phyloP scores from a whole-genome alignment of 92 coral and sea anemone species.

The Galaxea fascicularis region DNA sequence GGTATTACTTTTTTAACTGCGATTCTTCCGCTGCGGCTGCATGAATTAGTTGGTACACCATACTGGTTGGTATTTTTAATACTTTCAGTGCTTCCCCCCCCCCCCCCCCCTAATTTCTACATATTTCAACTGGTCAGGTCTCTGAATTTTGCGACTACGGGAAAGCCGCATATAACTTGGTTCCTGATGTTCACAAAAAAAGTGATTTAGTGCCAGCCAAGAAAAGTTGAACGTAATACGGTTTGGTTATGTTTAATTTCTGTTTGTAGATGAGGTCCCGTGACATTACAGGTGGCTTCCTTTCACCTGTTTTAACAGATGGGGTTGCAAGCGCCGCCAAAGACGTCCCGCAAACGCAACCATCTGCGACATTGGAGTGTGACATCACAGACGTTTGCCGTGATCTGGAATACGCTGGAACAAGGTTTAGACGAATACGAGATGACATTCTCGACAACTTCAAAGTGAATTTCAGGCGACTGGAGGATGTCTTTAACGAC shows the following conservation, averaged over 20 bases:
- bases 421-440: constrained; percentile 9
- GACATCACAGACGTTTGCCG: constrained; percentile 1
- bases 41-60: no score
- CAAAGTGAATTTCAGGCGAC: constrained; percentile 5
- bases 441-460: constrained; percentile 23
- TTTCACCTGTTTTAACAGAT: not conserved
- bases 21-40: no score
- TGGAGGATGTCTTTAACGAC: constrained; percentile 19
- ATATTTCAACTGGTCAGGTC: no score
- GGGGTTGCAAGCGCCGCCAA: not conserved
- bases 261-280: constrained; percentile 12
- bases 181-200: not conserved
- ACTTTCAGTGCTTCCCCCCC: no score
- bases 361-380: not conserved
- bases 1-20: no score
- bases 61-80: no score
- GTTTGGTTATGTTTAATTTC: not conserved
- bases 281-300: not conserved
- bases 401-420: constrained; percentile 27
- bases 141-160: no score
- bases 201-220: no score
- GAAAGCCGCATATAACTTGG: no score
- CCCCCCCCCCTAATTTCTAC: no score
- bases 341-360: not conserved
- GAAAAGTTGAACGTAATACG: not conserved